Percentiles rank a stretch among this genome's conserved stretches.
Conservation (phyloP, 1,140 invertebrate genomes). For the Dendrolimus punctatus region DNA sequence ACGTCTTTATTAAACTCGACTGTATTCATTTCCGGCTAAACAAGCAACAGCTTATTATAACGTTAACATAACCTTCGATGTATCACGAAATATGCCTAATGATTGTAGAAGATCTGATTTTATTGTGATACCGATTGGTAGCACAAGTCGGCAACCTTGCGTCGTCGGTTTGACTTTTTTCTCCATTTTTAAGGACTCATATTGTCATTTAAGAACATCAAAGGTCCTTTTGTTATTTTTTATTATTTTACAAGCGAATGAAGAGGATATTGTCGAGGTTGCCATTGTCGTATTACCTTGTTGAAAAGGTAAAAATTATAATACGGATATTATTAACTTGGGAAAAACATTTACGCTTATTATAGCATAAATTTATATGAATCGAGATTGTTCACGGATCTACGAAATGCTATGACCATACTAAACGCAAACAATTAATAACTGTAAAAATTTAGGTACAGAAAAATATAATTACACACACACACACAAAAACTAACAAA, state of each 20-base stretch:
- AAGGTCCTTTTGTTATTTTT: slow-evolving; percentile 30
- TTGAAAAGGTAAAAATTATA: slow-evolving; percentile 4
- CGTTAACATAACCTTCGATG: slow-evolving; percentile 3
- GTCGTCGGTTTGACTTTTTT: slow-evolving; percentile 23
- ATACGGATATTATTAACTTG: no score
- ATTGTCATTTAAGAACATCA: slow-evolving; percentile 36
- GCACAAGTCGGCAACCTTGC: slow-evolving; percentile 29
- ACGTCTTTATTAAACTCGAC: background rate
- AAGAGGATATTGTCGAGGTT: slow-evolving; percentile 17
- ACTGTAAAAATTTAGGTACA: no score
- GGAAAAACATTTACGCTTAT: no score
- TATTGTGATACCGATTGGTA: slow-evolving; percentile 15
- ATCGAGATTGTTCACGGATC: no score
- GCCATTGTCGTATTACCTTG: slow-evolving; percentile 15
- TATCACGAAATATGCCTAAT: slow-evolving; percentile 1
- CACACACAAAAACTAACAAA: no score
- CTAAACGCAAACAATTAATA: no score
- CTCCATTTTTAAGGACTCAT: slow-evolving; percentile 32
- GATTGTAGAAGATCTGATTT: background rate
- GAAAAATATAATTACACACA: no score
- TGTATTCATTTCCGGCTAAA: slow-evolving; percentile 2
- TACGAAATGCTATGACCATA: no score
- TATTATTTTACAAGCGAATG: slow-evolving; percentile 23
- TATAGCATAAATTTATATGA: no score
- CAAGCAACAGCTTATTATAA: background rate